phyloP scores from a whole-genome alignment of 1,140 invertebrate genomes.

The Leptopilina boulardi region DNA sequence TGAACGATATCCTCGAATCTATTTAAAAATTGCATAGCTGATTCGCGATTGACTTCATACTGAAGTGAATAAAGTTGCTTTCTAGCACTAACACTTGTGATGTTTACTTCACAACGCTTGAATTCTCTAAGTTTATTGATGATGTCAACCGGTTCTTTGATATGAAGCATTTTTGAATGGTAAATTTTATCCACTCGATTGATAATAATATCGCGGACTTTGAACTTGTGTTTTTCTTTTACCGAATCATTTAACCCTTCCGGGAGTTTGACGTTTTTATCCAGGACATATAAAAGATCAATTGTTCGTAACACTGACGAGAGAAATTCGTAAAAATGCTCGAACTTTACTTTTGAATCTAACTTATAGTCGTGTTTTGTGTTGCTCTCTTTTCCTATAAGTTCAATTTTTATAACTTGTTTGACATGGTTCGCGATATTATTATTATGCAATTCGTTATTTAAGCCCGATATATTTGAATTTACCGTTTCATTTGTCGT shows the following conservation, averaged over 20 bases:
- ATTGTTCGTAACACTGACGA: constrained; percentile 24
- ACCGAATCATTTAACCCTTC: background rate
- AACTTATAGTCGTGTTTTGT: background rate
- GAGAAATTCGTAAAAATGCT: constrained; percentile 37
- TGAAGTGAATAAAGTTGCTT: constrained; percentile 34
- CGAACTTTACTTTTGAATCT: constrained; percentile 14
- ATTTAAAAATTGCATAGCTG: background rate
- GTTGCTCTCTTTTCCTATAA: background rate
- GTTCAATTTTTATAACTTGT: background rate
- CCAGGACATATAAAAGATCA: constrained; percentile 33
- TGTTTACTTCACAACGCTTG: constrained; percentile 39
- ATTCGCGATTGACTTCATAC: background rate
- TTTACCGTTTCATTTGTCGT: background rate
- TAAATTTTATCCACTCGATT: constrained; percentile 42
- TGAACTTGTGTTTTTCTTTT: constrained; percentile 40
- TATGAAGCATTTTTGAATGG: constrained; percentile 40
- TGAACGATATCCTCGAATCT: constrained; percentile 18
- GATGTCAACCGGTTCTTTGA: constrained; percentile 43
- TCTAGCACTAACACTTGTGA: constrained; percentile 35
- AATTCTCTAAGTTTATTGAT: constrained; percentile 43
- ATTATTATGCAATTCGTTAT: background rate
- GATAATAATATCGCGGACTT: constrained; percentile 45
- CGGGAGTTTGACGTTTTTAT: background rate
- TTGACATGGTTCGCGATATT: background rate
- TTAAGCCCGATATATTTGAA: too few species aligned